Percentiles rank a stretch among this genome's conserved stretches.
Conservation (phyloP, 2,113 vertebrate species). For the Pelecanoides urinatrix region DNA sequence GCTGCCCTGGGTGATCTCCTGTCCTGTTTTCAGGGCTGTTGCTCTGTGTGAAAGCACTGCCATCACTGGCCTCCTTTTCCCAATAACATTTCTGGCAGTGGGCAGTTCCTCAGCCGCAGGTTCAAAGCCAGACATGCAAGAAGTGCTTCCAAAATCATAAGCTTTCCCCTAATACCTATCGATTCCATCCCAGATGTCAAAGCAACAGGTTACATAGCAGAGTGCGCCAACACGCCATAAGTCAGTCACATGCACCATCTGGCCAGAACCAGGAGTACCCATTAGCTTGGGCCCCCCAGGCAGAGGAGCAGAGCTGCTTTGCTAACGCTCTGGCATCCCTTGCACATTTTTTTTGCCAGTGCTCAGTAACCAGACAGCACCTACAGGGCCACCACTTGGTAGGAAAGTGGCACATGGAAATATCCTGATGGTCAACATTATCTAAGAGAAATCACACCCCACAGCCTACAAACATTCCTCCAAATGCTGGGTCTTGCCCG, state of each 20-base stretch:
- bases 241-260: not conserved
- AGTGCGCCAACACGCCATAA: not conserved
- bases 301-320: not conserved
- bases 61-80: not conserved
- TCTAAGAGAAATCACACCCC: not conserved
- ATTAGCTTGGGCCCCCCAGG: not conserved
- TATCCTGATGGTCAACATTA: not conserved
- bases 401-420: not conserved
- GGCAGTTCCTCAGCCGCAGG: not conserved
- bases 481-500: not conserved
- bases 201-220: not conserved
- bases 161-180: not conserved
- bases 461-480: not conserved
- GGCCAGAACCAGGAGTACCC: not conserved
- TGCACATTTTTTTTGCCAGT: not conserved
- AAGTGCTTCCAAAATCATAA: not conserved
- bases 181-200: not conserved
- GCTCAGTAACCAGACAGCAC: not conserved
- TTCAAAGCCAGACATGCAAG: not conserved
- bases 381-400: not conserved
- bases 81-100: not conserved
- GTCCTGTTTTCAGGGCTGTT: not conserved
- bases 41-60: not conserved
- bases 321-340: not conserved
- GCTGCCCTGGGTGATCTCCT: not conserved